Percentiles rank a stretch among this genome's conserved stretches.
These are phyloP conservation scores for Eumerus sabulonum DNA, from an alignment of 2,888 invertebrate genomes.

Conservation along the genomic window DNA sequence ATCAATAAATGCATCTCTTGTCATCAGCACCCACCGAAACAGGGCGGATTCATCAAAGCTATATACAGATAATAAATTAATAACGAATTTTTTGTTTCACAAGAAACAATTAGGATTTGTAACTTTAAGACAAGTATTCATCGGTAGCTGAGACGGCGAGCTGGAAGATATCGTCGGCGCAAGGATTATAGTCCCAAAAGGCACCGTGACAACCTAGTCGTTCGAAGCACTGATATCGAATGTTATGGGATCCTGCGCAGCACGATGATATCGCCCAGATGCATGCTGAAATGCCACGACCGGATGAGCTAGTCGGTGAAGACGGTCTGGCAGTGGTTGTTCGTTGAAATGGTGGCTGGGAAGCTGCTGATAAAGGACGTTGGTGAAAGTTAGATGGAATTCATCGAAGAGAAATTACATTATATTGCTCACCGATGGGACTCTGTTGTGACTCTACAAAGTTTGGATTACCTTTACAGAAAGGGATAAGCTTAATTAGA, in stretches of 20 bases:
- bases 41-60: conserved; percentile 1
- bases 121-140: conserved; percentile 2
- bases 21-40: conserved; percentile 6
- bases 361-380: not conserved
- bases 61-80: conserved; percentile 41
- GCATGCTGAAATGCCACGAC: conserved; percentile 81
- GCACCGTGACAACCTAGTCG: conserved; percentile 85
- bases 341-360: not conserved
- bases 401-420: too few relatives aligned
- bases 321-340: conserved; percentile 17
- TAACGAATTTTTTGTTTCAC: conserved; percentile 29
- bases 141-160: conserved; percentile 27
- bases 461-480: too few relatives aligned
- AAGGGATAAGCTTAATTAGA: too few relatives aligned
- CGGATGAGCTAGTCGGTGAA: conserved; percentile 21
- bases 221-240: conserved; percentile 85
- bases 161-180: conserved; percentile 81
- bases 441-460: too few relatives aligned
- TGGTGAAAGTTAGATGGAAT: too few relatives aligned
- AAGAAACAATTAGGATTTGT: conserved; percentile 23
- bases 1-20: conserved; percentile 53
- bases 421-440: too few relatives aligned
- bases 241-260: conserved; percentile 81
- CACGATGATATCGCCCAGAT: conserved; percentile 88
- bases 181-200: conserved; percentile 87